Conservation (phyloP, 1,140 invertebrate genomes). For the Telenomus remus region DNA sequence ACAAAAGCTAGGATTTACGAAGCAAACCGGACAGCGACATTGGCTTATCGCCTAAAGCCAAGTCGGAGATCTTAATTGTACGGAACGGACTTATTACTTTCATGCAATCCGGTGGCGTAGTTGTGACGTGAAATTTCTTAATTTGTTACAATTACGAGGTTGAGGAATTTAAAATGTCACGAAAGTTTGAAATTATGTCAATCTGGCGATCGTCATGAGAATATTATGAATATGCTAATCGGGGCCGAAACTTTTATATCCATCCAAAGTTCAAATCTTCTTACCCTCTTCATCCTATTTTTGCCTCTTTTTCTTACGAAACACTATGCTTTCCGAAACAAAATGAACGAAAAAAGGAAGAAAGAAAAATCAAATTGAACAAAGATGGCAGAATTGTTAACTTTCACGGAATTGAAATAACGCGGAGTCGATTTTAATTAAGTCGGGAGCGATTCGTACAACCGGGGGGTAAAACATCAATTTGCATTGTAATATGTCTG, state of each 20-base stretch:
- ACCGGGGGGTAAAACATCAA: constrained; percentile 39
- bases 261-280: too few species aligned
- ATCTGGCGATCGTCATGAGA: constrained; percentile 20
- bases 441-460: constrained; percentile 12
- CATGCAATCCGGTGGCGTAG: constrained; percentile 17
- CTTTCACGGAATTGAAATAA: not conserved
- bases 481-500: constrained; percentile 48
- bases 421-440: constrained; percentile 18
- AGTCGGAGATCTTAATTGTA: constrained; percentile 26
- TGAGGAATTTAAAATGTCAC: constrained; percentile 28
- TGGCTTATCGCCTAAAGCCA: not conserved
- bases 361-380: not conserved
- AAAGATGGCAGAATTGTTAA: not conserved
- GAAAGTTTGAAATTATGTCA: constrained; percentile 22
- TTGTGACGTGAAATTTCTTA: constrained; percentile 33
- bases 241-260: not conserved
- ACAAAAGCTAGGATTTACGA: too few species aligned
- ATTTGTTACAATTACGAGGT: constrained; percentile 46
- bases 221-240: constrained; percentile 36
- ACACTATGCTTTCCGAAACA: too few species aligned
- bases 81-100: constrained; percentile 36
- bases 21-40: too few species aligned
- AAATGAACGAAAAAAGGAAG: too few species aligned
- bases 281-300: too few species aligned
- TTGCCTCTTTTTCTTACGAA: too few species aligned